Evolutionary conservation across 2,888 invertebrate species (phyloP).

Genomic region (Odontocolon sp.): DNA sequence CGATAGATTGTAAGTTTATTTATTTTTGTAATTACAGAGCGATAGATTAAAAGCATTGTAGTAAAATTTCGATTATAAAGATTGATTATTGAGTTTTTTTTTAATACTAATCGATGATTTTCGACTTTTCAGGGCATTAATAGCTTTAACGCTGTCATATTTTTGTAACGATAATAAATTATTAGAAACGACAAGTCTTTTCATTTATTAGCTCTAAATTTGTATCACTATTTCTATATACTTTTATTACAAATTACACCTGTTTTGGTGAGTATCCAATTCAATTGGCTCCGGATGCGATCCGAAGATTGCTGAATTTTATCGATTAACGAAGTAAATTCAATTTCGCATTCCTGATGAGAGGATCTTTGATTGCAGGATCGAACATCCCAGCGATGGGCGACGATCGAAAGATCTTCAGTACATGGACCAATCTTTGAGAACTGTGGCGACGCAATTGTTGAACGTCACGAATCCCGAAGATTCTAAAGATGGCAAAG

Average conservation of each 20-base stretch:
- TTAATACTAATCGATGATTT: constrained; percentile 33
- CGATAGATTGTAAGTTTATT: constrained; percentile 41
- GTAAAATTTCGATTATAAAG: constrained; percentile 19
- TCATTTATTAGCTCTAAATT: constrained; percentile 43
- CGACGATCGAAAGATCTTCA: constrained; percentile 74
- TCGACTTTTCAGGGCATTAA: constrained; percentile 68
- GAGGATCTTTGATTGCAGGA: constrained; percentile 53
- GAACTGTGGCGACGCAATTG: constrained; percentile 78
- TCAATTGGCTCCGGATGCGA: neutral
- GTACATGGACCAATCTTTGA: constrained; percentile 76
- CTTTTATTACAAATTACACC: neutral
- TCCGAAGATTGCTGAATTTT: constrained; percentile 1
- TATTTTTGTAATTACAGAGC: constrained; percentile 41
- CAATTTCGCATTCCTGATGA: constrained; percentile 13
- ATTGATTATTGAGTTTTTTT: neutral
- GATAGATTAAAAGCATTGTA: constrained; percentile 9
- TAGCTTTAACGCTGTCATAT: constrained; percentile 31
- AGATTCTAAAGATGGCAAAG: constrained; percentile 33
- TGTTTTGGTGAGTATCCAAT: constrained; percentile 29
- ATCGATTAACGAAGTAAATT: too few relatives aligned
- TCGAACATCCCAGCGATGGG: constrained; percentile 59
- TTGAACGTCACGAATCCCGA: constrained; percentile 72
- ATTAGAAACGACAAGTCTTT: constrained; percentile 64
- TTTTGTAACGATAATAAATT: constrained; percentile 71
- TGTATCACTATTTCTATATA: constrained; percentile 17